Evolutionary conservation across 2,113 vertebrate species (phyloP), one percentile per base, ranked within the genome.

Genomic region (Terrapene triunguis): DNA sequence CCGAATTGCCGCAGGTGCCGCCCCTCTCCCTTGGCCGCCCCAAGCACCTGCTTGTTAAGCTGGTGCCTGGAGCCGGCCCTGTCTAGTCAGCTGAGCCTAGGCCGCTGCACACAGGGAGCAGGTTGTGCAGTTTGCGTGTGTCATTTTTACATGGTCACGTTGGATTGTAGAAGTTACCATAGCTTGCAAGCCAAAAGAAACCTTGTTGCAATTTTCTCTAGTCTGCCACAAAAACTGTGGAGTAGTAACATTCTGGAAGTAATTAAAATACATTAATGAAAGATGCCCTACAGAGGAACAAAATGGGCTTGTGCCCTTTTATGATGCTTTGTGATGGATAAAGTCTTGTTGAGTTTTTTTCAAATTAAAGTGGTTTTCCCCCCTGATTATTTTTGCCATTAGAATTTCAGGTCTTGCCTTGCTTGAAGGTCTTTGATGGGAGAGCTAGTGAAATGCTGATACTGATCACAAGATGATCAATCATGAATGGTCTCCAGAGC

Each of bases 101-200:
- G 29, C 12, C 2, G 38, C n/a, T 17, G 76, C 76, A 25, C 24
- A 5, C 0, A 2, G 57, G 48, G 8, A 1, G n/a, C 5, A n/a
- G 55, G 47, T 80, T 10, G 48, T 29, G 38, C 19, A 53, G 47
- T 51, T 13, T 48, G 44, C 47, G 48, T 50, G 16, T 11, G 11
- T 55, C 24, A 32, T 62, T 1, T 24, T 38, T 48, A 78, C 44
- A 42, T 4, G 16, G 38, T 62, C 24, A 29, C 8, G 35, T 76
- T 57, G 17, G 21, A 54, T 2, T 1, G 24, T 29, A 0, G 1
- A 59, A 51, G 50, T 51, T 51, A 72, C 1, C 1, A 54, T 47
- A 24, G 24, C 57, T 29, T 57, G 48, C 47, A 50, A 69, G 38
- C 76, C 19, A 24, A 57, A 13, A 48, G 5, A 17, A 42, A 48